Evolutionary conservation across 1,140 invertebrate genomes (phyloP).

Genomic region (Lethrus apterus): DNA sequence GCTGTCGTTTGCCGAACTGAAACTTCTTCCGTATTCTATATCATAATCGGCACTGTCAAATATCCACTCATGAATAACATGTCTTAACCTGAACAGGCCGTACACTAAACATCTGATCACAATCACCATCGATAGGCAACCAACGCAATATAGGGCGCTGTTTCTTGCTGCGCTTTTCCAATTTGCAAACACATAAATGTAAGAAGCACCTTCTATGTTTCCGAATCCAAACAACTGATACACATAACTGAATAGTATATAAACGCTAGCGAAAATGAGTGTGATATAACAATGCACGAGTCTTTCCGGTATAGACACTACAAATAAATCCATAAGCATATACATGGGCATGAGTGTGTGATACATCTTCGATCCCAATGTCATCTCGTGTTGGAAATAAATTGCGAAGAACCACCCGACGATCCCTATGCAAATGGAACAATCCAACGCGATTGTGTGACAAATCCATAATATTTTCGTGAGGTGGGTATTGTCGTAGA

Average conservation of each 20-base stretch:
- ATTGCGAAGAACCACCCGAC: constrained; percentile 1
- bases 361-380: constrained; percentile 1
- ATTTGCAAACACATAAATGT: neutral
- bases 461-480: neutral
- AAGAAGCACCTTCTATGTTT: constrained; percentile 2
- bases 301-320: constrained; percentile 1
- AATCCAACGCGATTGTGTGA: constrained; percentile 5
- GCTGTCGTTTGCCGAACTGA: neutral
- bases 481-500: too few relatives aligned
- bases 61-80: constrained; percentile 3
- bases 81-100: constrained; percentile 5
- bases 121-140: neutral
- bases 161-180: neutral
- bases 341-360: constrained; percentile 4
- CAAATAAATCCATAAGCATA: constrained; percentile 9
- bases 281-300: constrained; percentile 3
- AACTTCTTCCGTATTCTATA: constrained; percentile 5
- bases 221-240: neutral
- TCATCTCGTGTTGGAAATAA: neutral
- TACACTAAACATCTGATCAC: constrained; percentile 2
- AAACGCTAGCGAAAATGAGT: neutral
- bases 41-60: neutral
- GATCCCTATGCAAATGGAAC: neutral
- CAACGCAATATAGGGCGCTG: neutral
- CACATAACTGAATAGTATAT: neutral